phyloP scores from a whole-genome alignment of 1,140 invertebrate genomes.

The Camponotus pennsylvanicus region DNA sequence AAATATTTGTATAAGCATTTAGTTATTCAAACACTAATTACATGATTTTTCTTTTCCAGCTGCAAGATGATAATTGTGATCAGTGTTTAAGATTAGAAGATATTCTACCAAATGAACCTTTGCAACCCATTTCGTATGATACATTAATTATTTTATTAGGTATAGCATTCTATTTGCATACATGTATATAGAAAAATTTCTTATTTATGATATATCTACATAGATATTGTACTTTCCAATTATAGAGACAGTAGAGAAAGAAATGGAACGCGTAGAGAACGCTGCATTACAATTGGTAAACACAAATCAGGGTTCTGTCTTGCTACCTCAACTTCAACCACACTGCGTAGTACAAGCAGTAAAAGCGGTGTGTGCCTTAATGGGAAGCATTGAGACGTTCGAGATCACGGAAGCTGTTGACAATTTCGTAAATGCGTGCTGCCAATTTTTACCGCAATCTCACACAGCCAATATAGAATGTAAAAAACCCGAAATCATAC shows the following conservation, averaged over 20 bases:
- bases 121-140: slow-evolving; percentile 91
- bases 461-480: slow-evolving; percentile 85
- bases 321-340: slow-evolving; percentile 86
- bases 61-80: slow-evolving; percentile 92
- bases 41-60: slow-evolving; percentile 73
- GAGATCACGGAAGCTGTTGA: slow-evolving; percentile 93
- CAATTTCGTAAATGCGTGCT: slow-evolving; percentile 89
- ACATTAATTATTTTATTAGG: slow-evolving; percentile 92
- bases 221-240: slow-evolving; percentile 18
- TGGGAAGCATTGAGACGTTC: slow-evolving; percentile 95
- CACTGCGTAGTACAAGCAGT: slow-evolving; percentile 94
- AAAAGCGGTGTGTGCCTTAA: slow-evolving; percentile 95
- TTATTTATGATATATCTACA: background rate
- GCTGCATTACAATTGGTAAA: slow-evolving; percentile 87
- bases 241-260: slow-evolving; percentile 92
- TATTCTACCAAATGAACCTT: slow-evolving; percentile 91
- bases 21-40: background rate
- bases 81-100: slow-evolving; percentile 90
- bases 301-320: slow-evolving; percentile 83
- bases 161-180: slow-evolving; percentile 75
- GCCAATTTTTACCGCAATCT: slow-evolving; percentile 83
- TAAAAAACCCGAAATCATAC: slow-evolving; percentile 87
- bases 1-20: background rate
- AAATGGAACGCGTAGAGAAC: slow-evolving; percentile 92
- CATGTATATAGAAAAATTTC: background rate